These are phyloP conservation scores for Myrmecobius fasciatus DNA, from an alignment of 2,113 vertebrate species.

Conservation along the genomic window DNA sequence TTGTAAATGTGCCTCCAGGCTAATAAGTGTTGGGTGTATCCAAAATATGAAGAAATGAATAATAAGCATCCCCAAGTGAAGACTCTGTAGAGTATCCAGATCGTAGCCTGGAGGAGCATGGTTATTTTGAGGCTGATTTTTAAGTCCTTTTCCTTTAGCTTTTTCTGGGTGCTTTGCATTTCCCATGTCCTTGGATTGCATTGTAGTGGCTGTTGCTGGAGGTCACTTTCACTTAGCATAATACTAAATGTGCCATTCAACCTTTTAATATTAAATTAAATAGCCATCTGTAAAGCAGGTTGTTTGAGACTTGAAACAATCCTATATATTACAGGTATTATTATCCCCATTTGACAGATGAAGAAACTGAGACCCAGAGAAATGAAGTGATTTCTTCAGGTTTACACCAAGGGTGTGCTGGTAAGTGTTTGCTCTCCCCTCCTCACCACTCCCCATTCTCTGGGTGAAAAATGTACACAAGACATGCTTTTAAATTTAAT, in stretches of 20 bases:
- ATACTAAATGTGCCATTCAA: not conserved
- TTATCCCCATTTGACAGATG: not conserved
- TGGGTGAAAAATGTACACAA: not conserved
- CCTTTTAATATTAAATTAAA: not conserved
- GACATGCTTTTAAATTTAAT: not conserved
- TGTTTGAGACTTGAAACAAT: not conserved
- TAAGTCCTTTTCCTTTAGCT: not conserved
- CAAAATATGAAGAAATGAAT: constrained; percentile 57
- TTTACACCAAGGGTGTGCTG: not conserved
- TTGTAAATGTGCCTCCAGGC: constrained; percentile 49
- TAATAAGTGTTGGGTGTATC: constrained; percentile 38
- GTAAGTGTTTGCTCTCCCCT: not conserved
- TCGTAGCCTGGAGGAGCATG: not conserved
- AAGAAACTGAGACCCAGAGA: not conserved
- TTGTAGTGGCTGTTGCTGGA: not conserved
- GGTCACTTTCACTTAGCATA: constrained; percentile 17
- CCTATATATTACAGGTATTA: not conserved
- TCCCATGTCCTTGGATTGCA: not conserved
- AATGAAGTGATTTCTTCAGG: not conserved
- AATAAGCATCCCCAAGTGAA: constrained; percentile 44
- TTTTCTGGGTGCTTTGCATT: not conserved
- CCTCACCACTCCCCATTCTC: not conserved
- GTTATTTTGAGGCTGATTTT: not conserved
- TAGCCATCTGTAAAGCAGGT: not conserved
- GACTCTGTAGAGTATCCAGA: not conserved